Base-by-base conservation (phyloP, 2,113 vertebrate species). In the Poicephalus gulielmi region DNA sequence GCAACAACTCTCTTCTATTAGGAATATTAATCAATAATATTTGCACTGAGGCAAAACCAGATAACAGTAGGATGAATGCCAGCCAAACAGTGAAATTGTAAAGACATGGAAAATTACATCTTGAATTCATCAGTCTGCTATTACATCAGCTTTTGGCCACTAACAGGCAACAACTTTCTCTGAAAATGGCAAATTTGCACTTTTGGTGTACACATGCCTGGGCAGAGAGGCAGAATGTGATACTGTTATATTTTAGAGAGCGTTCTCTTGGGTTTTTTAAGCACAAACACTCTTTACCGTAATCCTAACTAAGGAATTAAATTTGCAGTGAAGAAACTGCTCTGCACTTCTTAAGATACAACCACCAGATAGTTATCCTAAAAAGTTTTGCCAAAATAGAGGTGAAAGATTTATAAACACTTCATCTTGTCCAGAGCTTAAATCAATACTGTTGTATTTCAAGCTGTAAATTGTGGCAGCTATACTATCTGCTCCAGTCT, bases 131-230 rank as follows among this genome's bases (percentile, higher is more conserved):
- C 80, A 88, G 18, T 60, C 52, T 90, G 24, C 28, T 75, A 57
- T 87, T 87, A 82, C 83, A 63, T 92, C 88, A 92, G 60, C 8
- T 47, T 80, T 78, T 71, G 73, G 55, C 68, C 35, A 88, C 23
- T 78, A 39, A 70, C 17, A 90, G 37, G 11, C 68, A 92, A 73
- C 25, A 47, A 44, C 35, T 82, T 95, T 74, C 68, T 67, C 50
- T 88, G 68, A 76, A 94, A 96, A 55, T n/a, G 39, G 79, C 71
- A 93, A 74, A 86, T 96, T 86, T 93, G 64, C 83, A 67, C 53
- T 88, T 70, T 77, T 46, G 25, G 37, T 81, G 20, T 33, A 24
- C 74, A 10, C 25, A 53, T 46, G 76, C 31, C 75, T 66, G 20
- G 67, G 76, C 33, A 46, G 31, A 80, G 43, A 80, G 7, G 13